Conservation (phyloP, 2,888 invertebrate genomes). For the Frankliniella fusca region DNA sequence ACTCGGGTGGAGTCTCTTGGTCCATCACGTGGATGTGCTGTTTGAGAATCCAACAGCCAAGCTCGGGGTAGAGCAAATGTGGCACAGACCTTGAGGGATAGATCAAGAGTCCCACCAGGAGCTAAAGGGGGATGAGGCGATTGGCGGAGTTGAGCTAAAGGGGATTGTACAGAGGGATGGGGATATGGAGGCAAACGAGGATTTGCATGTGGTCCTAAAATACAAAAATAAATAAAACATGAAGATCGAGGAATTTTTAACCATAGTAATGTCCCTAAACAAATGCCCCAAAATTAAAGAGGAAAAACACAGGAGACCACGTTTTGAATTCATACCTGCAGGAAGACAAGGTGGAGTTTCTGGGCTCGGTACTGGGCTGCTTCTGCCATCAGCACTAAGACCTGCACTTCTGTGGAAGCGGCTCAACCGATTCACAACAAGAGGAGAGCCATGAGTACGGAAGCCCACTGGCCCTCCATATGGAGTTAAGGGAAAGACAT, state of each 20-base stretch:
- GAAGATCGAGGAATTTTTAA: background rate
- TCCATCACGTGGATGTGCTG: background rate
- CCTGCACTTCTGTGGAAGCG: constrained; percentile 96
- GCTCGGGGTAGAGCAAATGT: constrained; percentile 69
- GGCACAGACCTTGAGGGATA: constrained; percentile 46
- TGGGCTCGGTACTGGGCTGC: constrained; percentile 56
- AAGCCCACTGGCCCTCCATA: constrained; percentile 90
- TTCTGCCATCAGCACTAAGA: constrained; percentile 65
- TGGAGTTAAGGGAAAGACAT: constrained; percentile 94
- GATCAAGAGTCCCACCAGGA: background rate
- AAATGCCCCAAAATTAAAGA: background rate
- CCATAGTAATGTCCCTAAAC: background rate
- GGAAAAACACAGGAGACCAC: too few relatives aligned
- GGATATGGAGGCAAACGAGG: constrained; percentile 89
- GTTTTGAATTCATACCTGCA: background rate
- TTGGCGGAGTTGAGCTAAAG: constrained; percentile 78
- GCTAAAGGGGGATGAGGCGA: constrained; percentile 35
- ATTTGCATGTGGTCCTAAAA: constrained; percentile 66
- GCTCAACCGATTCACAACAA: constrained; percentile 86
- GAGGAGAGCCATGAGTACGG: constrained; percentile 89
- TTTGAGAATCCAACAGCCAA: constrained; percentile 55
- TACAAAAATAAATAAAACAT: background rate
- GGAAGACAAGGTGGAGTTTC: constrained; percentile 27
- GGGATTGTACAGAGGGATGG: constrained; percentile 71
- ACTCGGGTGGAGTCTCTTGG: constrained; percentile 23